These are phyloP conservation scores for Cydia splendana DNA, from an alignment of 1,140 invertebrate genomes.

Conservation along the genomic window DNA sequence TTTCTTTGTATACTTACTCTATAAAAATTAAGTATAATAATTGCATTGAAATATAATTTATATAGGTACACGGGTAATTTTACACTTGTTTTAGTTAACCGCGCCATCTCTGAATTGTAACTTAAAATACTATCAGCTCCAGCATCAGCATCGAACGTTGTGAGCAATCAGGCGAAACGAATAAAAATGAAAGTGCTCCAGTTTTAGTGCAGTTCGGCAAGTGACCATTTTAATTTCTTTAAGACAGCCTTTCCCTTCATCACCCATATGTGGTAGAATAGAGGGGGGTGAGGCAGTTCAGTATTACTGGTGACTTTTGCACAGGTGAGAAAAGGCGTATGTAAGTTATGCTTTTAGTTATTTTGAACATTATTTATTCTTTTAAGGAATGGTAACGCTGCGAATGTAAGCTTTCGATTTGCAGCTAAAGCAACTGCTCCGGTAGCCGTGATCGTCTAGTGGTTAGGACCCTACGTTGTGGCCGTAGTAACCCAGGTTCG, in stretches of 20 bases:
- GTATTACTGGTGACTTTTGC: not conserved
- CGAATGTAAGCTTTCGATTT: not conserved
- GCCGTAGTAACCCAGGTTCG: slow-evolving; percentile 32
- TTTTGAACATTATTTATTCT: not conserved
- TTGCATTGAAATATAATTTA: too few relatives aligned
- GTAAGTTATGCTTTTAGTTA: not conserved
- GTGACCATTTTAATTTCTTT: slow-evolving; percentile 8
- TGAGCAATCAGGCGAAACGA: not conserved
- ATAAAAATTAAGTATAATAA: too few relatives aligned
- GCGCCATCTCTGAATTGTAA: slow-evolving; percentile 4
- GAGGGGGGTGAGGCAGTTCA: not conserved
- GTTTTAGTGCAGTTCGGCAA: not conserved
- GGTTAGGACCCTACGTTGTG: slow-evolving; percentile 34
- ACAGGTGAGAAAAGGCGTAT: not conserved
- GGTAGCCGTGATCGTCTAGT: slow-evolving; percentile 41
- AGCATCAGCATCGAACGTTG: not conserved
- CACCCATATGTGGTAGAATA: not conserved
- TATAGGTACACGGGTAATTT: not conserved
- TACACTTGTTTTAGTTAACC: not conserved
- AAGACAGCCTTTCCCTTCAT: not conserved
- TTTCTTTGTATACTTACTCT: too few relatives aligned
- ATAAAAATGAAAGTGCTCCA: not conserved
- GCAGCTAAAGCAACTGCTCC: slow-evolving; percentile 9
- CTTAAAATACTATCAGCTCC: not conserved
- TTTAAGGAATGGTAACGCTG: not conserved